Percentiles rank a stretch among this genome's conserved stretches.
Evolutionary conservation across 1,140 invertebrate species (phyloP).

Genomic region (Drosophila parvula): DNA sequence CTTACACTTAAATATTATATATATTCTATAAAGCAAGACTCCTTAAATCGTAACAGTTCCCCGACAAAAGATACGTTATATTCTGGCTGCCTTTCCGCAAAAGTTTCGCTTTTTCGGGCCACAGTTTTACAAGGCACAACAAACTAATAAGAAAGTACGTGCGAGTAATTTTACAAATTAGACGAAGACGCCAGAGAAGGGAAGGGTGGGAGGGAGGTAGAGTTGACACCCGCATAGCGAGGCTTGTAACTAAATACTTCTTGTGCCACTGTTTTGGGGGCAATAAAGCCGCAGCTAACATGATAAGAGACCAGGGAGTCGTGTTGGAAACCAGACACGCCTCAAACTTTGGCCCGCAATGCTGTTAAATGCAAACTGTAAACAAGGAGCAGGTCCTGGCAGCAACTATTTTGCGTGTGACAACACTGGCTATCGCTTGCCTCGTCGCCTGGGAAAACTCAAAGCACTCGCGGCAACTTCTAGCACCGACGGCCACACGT

Average conservation of each 20-base stretch:
- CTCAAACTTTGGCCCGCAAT: slow-evolving; percentile 39
- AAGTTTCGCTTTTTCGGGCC: slow-evolving; percentile 43
- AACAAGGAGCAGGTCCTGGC: slow-evolving; percentile 32
- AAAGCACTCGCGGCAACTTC: slow-evolving; percentile 13
- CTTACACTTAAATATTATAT: background rate
- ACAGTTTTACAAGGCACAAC: slow-evolving; percentile 53
- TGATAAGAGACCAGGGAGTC: slow-evolving; percentile 59
- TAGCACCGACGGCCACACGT: slow-evolving; percentile 42
- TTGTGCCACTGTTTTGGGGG: slow-evolving; percentile 24
- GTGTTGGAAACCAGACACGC: slow-evolving; percentile 51
- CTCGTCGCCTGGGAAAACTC: slow-evolving; percentile 7
- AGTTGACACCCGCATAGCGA: slow-evolving; percentile 36
- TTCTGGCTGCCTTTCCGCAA: slow-evolving; percentile 6
- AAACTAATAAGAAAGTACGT: slow-evolving; percentile 77
- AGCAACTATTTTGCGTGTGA: slow-evolving; percentile 35
- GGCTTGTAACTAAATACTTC: slow-evolving; percentile 53
- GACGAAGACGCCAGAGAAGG: slow-evolving; percentile 14
- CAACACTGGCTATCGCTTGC: slow-evolving; percentile 17
- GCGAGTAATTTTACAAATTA: slow-evolving; percentile 75
- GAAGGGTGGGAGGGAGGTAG: background rate
- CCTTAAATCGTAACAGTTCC: background rate
- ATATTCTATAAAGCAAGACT: background rate
- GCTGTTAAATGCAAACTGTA: slow-evolving; percentile 45
- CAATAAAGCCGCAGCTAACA: slow-evolving; percentile 57
- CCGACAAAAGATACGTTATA: background rate